Percentiles rank a stretch among this genome's conserved stretches.
phyloP scores from a whole-genome alignment of 2,797 vertebrate species.

The Lutjanus campechanus region DNA sequence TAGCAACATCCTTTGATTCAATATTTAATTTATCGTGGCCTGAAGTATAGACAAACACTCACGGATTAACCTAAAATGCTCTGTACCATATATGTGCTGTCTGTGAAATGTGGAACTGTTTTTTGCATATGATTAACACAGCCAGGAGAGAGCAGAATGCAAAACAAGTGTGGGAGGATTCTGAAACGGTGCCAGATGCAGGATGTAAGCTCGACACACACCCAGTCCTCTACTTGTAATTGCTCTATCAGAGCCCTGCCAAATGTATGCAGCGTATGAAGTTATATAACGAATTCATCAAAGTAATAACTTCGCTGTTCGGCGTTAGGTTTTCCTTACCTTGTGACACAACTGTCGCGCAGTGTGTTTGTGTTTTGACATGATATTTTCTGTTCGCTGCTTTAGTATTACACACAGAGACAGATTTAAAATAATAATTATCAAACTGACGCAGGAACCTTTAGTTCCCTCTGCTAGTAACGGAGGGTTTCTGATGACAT shows the following conservation, averaged over 20 bases:
- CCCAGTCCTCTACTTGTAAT: slow-evolving; percentile 59
- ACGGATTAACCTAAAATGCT: slow-evolving; percentile 30
- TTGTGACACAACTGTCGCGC: not conserved
- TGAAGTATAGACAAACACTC: not conserved
- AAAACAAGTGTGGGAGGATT: slow-evolving; percentile 78
- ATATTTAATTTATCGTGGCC: slow-evolving; percentile 7
- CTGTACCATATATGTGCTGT: slow-evolving; percentile 26
- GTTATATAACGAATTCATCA: slow-evolving; percentile 35
- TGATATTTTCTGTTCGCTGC: not conserved
- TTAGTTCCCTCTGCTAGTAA: not conserved
- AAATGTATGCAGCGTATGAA: slow-evolving; percentile 53
- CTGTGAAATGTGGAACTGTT: slow-evolving; percentile 47
- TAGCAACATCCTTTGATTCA: slow-evolving; percentile 9
- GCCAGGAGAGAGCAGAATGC: slow-evolving; percentile 60
- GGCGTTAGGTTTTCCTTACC: not conserved
- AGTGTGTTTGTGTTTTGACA: not conserved
- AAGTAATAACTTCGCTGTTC: slow-evolving; percentile 21
- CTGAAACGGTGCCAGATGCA: slow-evolving; percentile 66
- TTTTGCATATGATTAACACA: slow-evolving; percentile 73
- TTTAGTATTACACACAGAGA: not conserved
- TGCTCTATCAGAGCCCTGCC: slow-evolving; percentile 65
- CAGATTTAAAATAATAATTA: not conserved
- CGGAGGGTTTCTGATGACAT: not conserved
- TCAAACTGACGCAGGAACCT: too few relatives aligned
- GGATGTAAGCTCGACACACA: slow-evolving; percentile 64